Base-by-base conservation (phyloP, 2,113 vertebrate genomes). In the Macheiramphus alcinus region DNA sequence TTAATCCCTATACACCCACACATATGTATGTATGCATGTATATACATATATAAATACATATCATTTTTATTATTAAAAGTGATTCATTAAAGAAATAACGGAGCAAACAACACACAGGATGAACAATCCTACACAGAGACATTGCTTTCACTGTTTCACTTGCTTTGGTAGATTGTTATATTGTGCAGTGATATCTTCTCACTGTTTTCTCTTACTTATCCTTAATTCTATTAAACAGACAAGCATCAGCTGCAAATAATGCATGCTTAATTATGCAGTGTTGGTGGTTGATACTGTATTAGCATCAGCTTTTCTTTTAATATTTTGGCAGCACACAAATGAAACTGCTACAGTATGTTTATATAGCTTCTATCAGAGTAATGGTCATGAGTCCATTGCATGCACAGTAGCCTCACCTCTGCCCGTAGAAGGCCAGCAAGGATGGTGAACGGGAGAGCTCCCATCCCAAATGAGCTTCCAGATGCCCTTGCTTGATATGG, bases 231-330 rank as follows among this genome's bases (percentile, higher is more conserved):
- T 94, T 88, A 96, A 94, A 94, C 74, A 87, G 96, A 87, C 91
- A 97, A 96, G 95, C 62, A 97, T 90, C 74, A 91, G 85, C 71
- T 91, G n/a, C 91, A 97, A 94, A 96, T 94, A 97, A 95, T 86
- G 43, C 71, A 82, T 73, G 58, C 50, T 90, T 91, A 94, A 97
- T 97, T 96, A 97, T 96, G 74, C 91, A 90, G 93, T 83, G 95
- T 94, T 96, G 93, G 71, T 93, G 87, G 78, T 63, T 97, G 94
- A 85, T 95, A 87, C 66, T 91, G 73, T 85, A 96, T 94, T 95
- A 97, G 66, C 81, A 93, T 90, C 89, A 90, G 89, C 80, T 97
- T 97, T 94, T 95, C 76, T 96, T 97, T 90, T 94, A 82, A 95
- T 93, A 96, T 97, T 95, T 95, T 97, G 95, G 93, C 96, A 94